A percentile compares a stretch with the other conserved stretches of the same genome.
phyloP scores from a whole-genome alignment of 2,797 vertebrate species.

The Cyprinella venusta region DNA sequence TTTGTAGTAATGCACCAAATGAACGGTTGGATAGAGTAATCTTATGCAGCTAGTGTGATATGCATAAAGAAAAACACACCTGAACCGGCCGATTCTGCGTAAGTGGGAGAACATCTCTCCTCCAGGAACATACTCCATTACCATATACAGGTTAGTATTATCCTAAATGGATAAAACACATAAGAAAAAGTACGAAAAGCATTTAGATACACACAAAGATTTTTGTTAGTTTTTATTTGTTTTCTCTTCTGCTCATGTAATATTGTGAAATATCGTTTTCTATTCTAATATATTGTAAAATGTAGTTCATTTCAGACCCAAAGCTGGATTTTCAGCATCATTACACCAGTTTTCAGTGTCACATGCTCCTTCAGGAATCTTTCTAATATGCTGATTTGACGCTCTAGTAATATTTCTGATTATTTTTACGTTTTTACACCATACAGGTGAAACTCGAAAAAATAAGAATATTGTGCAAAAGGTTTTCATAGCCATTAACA shows the following conservation, averaged over 20 bases:
- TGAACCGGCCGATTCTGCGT: conserved; percentile 93
- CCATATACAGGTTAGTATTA: conserved; percentile 94
- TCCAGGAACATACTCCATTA: conserved; percentile 94
- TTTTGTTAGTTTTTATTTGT: no score
- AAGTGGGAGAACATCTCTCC: conserved; percentile 97
- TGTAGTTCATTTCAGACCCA: background rate
- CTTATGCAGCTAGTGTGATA: no score
- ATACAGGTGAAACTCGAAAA: no score
- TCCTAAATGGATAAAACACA: conserved; percentile 74
- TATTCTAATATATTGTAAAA: background rate
- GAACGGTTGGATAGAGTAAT: no score
- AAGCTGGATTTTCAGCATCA: background rate
- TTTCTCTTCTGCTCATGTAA: background rate
- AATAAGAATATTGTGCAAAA: no score
- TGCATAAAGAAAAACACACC: conserved; percentile 69
- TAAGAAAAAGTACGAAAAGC: background rate
- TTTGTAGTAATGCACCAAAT: no score
- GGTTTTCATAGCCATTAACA: no score
- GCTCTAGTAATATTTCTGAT: background rate
- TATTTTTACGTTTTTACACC: no score
- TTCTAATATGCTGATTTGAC: background rate
- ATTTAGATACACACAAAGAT: background rate
- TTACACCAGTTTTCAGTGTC: background rate
- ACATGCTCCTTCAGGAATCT: background rate
- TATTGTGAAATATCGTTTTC: no score